These are phyloP conservation scores for Oreotragus oreotragus DNA, from an alignment of 2,113 vertebrate genomes.

Conservation along the genomic window DNA sequence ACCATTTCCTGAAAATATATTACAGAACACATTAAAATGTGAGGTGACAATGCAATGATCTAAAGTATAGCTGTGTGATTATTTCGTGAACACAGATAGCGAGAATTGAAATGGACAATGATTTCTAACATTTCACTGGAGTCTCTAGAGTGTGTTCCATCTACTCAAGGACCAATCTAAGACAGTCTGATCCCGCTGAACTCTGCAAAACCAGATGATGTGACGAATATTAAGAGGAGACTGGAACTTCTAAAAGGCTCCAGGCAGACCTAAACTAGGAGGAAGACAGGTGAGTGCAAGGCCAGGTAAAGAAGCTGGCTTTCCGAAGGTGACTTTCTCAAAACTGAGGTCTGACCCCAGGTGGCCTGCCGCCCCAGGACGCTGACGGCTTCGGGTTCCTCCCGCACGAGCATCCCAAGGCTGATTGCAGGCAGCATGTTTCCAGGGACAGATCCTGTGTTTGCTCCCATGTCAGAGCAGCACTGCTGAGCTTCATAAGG, in stretches of 20 bases:
- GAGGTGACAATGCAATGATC: background rate
- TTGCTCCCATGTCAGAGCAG: accelerated
- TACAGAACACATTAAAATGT: background rate
- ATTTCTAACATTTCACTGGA: background rate
- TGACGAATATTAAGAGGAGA: background rate
- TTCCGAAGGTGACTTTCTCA: background rate
- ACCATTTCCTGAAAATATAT: background rate
- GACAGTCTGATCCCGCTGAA: background rate
- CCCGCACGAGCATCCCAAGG: accelerated
- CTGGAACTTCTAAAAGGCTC: background rate
- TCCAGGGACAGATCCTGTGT: background rate
- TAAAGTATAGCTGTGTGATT: background rate
- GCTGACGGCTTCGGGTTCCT: background rate
- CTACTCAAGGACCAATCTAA: background rate
- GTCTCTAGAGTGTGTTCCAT: background rate
- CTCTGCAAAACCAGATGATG: background rate
- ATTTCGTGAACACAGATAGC: background rate
- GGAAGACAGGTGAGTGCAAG: background rate
- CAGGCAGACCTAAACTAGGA: background rate
- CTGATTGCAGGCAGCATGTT: background rate
- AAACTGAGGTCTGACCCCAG: background rate
- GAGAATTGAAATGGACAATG: background rate
- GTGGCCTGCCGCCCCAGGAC: background rate
- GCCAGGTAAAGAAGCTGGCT: background rate
- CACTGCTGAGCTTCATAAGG: background rate